Percentiles rank a stretch among this genome's conserved stretches.
These are phyloP conservation scores for Orchestia grillus DNA, from an alignment of 1,140 invertebrate species.

Conservation along the genomic window DNA sequence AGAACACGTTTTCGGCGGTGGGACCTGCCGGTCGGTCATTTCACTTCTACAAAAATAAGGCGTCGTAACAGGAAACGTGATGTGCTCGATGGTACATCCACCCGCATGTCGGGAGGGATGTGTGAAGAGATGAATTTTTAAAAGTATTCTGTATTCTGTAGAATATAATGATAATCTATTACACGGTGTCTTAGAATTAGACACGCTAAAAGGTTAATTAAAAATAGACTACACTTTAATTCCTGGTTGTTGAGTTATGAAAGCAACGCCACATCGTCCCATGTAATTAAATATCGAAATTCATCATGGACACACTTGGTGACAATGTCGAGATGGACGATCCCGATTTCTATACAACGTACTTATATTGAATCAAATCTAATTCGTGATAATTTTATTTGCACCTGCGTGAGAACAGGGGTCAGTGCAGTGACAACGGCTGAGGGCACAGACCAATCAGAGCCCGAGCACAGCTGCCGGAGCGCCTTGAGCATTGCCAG, in stretches of 20 bases:
- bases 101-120: too few relatives aligned
- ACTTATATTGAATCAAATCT: background rate
- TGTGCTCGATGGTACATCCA: too few relatives aligned
- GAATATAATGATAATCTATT: background rate
- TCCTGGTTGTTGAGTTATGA: too few relatives aligned
- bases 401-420: slow-evolving; percentile 38
- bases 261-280: too few relatives aligned
- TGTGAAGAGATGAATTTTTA: too few relatives aligned
- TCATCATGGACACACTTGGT: background rate
- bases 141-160: too few relatives aligned
- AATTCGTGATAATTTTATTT: background rate
- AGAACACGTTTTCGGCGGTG: too few relatives aligned
- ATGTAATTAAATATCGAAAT: background rate
- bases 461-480: background rate
- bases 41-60: too few relatives aligned
- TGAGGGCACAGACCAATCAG: background rate
- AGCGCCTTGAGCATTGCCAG: slow-evolving; percentile 14
- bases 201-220: background rate
- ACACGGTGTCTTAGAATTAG: background rate
- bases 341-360: background rate
- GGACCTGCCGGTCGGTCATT: too few relatives aligned
- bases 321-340: background rate
- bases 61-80: too few relatives aligned
- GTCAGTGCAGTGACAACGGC: slow-evolving; percentile 11
- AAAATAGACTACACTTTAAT: background rate